Evolutionary conservation across 1,140 invertebrate genomes (phyloP).

Genomic region (Zaprionus capensis): DNA sequence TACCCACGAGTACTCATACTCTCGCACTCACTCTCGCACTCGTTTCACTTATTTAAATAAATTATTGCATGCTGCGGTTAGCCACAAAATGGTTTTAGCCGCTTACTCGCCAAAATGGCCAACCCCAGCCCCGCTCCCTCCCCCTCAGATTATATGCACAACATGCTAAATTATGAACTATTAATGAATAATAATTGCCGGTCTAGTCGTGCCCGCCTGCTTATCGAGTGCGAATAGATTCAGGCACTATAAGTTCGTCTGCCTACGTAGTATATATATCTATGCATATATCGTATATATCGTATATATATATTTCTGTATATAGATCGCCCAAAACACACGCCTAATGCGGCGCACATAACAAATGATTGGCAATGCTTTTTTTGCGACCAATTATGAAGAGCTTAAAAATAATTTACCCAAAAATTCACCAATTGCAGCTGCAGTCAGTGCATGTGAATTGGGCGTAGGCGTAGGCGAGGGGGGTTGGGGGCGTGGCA

Average conservation of each 20-base stretch:
- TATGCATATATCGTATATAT: background rate
- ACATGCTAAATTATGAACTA: constrained; percentile 41
- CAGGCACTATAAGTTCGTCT: background rate
- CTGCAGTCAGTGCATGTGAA: background rate
- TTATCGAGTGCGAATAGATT: constrained; percentile 23
- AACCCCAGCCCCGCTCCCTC: background rate
- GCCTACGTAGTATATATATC: background rate
- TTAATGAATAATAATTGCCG: constrained; percentile 43
- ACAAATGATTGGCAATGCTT: constrained; percentile 27
- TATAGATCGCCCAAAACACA: constrained; percentile 6
- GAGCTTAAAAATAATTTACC: constrained; percentile 69
- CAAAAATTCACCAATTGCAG: constrained; percentile 54
- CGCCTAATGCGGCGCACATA: background rate
- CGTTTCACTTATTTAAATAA: constrained; percentile 64
- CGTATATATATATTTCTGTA: background rate
- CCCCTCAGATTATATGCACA: constrained; percentile 32
- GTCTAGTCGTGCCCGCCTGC: constrained; percentile 5
- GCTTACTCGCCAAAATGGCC: constrained; percentile 47
- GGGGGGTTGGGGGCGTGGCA: background rate
- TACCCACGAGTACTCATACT: background rate
- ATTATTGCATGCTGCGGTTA: constrained; percentile 75
- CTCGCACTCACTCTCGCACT: constrained; percentile 14
- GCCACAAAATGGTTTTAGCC: constrained; percentile 78
- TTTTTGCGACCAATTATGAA: constrained; percentile 56
- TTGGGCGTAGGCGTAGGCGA: too few relatives aligned